Conservation (phyloP, 2,888 invertebrate species). For the Heliconius aoede region DNA sequence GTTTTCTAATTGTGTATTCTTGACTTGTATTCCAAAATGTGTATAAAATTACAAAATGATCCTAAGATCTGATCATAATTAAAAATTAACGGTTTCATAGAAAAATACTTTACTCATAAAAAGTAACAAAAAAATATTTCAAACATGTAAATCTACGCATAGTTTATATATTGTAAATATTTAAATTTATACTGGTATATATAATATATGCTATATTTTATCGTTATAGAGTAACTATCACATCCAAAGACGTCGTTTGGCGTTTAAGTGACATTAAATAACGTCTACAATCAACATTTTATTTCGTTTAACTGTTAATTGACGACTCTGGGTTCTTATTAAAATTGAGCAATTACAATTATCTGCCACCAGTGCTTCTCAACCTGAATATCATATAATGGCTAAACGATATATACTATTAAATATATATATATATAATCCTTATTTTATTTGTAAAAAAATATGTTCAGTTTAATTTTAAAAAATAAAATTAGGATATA, state of each 20-base stretch:
- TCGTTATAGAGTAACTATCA: background rate
- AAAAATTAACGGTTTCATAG: background rate
- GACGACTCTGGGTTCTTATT: background rate
- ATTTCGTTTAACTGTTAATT: background rate
- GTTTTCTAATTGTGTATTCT: too few relatives aligned
- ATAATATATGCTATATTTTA: background rate
- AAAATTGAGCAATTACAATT: background rate
- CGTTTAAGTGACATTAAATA: background rate
- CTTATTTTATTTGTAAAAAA: too few relatives aligned
- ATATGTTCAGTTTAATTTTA: too few relatives aligned
- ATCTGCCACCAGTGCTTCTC: background rate
- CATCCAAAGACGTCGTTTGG: background rate
- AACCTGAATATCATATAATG: constrained; percentile 10
- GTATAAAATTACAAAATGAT: background rate
- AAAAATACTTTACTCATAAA: background rate
- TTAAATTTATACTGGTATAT: background rate
- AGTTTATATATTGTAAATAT: constrained; percentile 17
- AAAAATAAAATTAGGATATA: background rate
- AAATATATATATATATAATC: too few relatives aligned
- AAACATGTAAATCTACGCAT: background rate
- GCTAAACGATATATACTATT: background rate
- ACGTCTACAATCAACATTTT: background rate
- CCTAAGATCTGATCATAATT: background rate
- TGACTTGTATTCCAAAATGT: too few relatives aligned
- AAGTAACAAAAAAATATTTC: background rate